Evolutionary conservation across 2,888 invertebrate genomes (phyloP), one percentile per base, ranked within the genome.

Genomic region (Stenolophus ochropezus): DNA sequence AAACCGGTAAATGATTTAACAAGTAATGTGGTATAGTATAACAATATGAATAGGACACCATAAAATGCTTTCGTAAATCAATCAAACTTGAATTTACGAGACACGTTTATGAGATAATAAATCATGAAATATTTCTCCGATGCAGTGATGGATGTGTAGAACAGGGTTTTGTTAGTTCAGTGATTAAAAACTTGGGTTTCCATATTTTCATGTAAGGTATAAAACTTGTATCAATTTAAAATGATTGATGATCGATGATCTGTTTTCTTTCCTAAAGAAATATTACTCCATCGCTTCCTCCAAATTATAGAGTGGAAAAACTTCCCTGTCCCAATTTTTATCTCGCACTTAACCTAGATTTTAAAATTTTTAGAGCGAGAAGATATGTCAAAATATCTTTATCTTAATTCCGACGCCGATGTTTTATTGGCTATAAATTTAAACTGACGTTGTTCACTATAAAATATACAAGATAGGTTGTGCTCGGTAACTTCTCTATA

Each of bases 151-250:
- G 80, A 80, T 80, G 80, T 73, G 73, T 56, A 71, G 27, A 58
- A 71, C 42, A 73, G 53, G 58, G 71, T 80, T 80, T 80, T 80
- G 53, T 58, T 47, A 51, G 78, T 73, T 56, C 73, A 21, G 47
- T 73, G 80, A 80, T 80, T 80, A 80, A 80, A 80, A 80, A 69
- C 65, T 49, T 49, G 65, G 49, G 58, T 53, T 79, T 79, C 69
- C 51, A 65, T 69, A 69, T 49, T 71, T 53, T 69, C 47, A 33
- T 42, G 49, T 51, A 69, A 69, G 65, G 33, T 69, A 69, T 47
- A 69, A 73, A 80, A 73, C 71, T 56, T 69, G 73, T 80, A 80
- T 80, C 80, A 80, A 80, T 80, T 80, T 80, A 80, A 80, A 80
- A 80, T 80, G 80, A 80, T 80, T 71, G 80, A 80, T 80, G 73